A percentile compares a stretch with the other conserved stretches of the same genome.
Evolutionary conservation across 2,797 vertebrate species (phyloP).

Genomic region (Diglossa cyanea): DNA sequence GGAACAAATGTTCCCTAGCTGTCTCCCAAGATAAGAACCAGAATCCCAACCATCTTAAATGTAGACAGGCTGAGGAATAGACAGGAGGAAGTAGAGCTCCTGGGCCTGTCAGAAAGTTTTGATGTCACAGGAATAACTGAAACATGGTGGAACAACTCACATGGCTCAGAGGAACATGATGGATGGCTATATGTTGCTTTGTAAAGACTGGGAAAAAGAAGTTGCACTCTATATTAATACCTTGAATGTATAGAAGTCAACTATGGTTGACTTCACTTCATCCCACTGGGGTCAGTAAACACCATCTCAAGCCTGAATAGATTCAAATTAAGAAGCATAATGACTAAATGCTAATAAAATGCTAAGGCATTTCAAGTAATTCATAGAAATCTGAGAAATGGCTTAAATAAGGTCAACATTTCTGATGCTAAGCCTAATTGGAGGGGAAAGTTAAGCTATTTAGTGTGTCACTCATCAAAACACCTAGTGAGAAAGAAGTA

Average conservation of each 20-base stretch:
- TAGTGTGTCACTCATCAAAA: not conserved
- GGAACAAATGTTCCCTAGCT: not conserved
- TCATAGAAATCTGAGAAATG: not conserved
- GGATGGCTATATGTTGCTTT: not conserved
- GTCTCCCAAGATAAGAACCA: not conserved
- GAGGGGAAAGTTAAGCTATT: not conserved
- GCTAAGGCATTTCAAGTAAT: not conserved
- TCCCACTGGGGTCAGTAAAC: not conserved
- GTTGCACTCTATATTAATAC: not conserved
- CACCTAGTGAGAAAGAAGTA: not conserved
- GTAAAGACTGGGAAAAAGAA: not conserved
- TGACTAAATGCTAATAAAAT: not conserved
- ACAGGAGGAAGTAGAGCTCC: not conserved
- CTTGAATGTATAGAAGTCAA: not conserved
- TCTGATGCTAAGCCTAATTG: not conserved
- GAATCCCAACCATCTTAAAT: not conserved
- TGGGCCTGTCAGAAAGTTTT: not conserved
- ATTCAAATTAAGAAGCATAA: not conserved
- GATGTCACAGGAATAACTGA: not conserved
- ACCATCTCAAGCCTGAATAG: not conserved
- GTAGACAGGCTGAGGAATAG: not conserved
- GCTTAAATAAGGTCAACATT: not conserved
- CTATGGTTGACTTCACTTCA: fast-evolving
- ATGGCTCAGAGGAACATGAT: not conserved
- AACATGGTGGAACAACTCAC: not conserved